A percentile compares a stretch with the other conserved stretches of the same genome.
These are phyloP conservation scores for Phengaris arion DNA, from an alignment of 2,888 invertebrate species.

Conservation along the genomic window DNA sequence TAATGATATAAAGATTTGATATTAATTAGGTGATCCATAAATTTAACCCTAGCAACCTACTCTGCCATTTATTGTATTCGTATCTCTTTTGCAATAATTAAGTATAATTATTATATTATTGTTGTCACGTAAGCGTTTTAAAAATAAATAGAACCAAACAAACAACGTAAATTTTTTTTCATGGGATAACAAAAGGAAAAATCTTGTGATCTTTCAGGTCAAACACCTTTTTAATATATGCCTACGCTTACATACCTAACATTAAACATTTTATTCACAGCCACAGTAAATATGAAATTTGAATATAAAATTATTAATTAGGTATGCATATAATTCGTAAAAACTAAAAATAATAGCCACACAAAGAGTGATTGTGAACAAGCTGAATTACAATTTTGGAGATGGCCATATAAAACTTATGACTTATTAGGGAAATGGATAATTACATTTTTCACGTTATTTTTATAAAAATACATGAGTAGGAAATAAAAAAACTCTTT, in stretches of 20 bases:
- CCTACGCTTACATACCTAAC: neutral
- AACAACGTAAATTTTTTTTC: neutral
- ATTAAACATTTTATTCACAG: neutral
- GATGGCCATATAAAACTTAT: neutral
- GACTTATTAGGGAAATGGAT: neutral
- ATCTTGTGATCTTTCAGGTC: neutral
- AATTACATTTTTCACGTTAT: neutral
- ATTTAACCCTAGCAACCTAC: neutral
- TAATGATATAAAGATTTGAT: neutral
- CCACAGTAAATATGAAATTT: neutral
- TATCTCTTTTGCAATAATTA: neutral
- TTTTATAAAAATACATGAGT: neutral
- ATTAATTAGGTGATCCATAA: neutral
- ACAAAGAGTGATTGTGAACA: neutral
- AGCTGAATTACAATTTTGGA: constrained; percentile 1
- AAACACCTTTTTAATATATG: neutral
- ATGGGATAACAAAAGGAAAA: neutral
- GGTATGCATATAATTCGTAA: neutral
- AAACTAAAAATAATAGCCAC: constrained; percentile 1
- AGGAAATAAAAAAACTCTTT: constrained; percentile 34
- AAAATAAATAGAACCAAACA: too few relatives aligned
- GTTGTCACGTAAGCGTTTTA: neutral
- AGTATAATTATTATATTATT: too few relatives aligned
- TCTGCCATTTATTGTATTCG: neutral
- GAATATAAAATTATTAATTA: constrained; percentile 4